These are phyloP conservation scores for Heteromurus nitidus DNA, from an alignment of 2,888 invertebrate species.

Conservation along the genomic window DNA sequence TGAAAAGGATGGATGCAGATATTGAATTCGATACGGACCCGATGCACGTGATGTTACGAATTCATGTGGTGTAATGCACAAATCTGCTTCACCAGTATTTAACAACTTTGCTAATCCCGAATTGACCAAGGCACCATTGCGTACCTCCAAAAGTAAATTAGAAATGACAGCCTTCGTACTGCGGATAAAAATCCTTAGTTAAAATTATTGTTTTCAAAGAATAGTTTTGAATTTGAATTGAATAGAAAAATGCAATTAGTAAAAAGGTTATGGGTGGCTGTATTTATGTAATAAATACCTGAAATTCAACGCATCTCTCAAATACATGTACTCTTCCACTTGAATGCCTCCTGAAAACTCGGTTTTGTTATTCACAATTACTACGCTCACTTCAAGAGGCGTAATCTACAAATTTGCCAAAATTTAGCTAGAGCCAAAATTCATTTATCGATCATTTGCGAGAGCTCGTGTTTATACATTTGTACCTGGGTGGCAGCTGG, in stretches of 20 bases:
- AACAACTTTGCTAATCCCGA: constrained; percentile 57
- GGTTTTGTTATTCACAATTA: no score
- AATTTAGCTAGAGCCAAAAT: no score
- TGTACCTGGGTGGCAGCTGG: background rate
- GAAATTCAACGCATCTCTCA: constrained; percentile 66
- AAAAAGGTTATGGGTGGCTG: no score
- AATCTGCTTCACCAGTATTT: constrained; percentile 48
- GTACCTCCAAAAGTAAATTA: background rate
- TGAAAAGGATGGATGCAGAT: constrained; percentile 57
- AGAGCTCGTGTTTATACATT: background rate
- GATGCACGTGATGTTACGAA: constrained; percentile 49
- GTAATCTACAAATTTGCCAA: no score
- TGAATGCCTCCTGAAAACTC: constrained; percentile 61
- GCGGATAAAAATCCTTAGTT: background rate
- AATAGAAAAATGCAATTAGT: no score
- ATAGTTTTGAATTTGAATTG: no score
- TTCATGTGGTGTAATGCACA: constrained; percentile 52
- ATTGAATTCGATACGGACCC: constrained; percentile 60
- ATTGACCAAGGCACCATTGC: background rate
- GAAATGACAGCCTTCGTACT: background rate
- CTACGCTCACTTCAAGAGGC: no score
- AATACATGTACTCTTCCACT: constrained; percentile 50
- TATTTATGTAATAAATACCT: no score
- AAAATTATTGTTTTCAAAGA: no score
- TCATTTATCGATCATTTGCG: no score